phyloP scores from a whole-genome alignment of 2,113 vertebrate species.

The Nyctibius bracteatus region DNA sequence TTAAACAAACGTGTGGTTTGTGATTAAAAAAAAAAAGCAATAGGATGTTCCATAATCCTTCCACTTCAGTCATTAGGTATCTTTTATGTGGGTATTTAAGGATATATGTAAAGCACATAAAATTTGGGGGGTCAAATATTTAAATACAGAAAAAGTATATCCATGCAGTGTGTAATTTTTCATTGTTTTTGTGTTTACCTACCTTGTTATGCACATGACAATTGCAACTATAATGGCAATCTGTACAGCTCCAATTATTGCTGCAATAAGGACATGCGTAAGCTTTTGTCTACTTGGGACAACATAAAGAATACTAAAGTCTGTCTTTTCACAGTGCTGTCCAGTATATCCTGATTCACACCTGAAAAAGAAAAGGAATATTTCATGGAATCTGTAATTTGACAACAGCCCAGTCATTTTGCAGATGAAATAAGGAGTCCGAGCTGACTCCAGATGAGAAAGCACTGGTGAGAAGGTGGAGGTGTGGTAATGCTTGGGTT shows the following conservation, averaged over 20 bases:
- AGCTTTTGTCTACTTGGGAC: slow-evolving; percentile 96
- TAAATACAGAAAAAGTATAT: neutral
- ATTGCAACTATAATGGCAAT: slow-evolving; percentile 95
- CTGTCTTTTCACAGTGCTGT: slow-evolving; percentile 89
- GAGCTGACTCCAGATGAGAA: neutral
- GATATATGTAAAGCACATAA: neutral
- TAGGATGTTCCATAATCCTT: neutral
- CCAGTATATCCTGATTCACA: slow-evolving; percentile 94
- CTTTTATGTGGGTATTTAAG: neutral
- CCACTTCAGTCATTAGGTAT: neutral
- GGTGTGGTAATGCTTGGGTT: neutral
- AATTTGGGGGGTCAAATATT: neutral
- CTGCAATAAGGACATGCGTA: slow-evolving; percentile 94
- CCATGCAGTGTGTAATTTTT: neutral
- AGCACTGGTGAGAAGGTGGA: neutral
- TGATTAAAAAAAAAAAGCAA: fast-evolving
- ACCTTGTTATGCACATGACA: slow-evolving; percentile 98
- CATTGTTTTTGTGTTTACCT: slow-evolving; percentile 17
- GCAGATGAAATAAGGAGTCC: neutral
- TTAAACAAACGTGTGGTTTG: neutral
- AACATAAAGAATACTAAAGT: slow-evolving; percentile 96
- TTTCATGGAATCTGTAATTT: neutral
- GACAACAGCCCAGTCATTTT: neutral
- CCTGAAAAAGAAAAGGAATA: slow-evolving; percentile 70
- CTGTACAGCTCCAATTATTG: slow-evolving; percentile 94